Base-by-base conservation (phyloP, 2,888 invertebrate species). In the Sycophila texana region DNA sequence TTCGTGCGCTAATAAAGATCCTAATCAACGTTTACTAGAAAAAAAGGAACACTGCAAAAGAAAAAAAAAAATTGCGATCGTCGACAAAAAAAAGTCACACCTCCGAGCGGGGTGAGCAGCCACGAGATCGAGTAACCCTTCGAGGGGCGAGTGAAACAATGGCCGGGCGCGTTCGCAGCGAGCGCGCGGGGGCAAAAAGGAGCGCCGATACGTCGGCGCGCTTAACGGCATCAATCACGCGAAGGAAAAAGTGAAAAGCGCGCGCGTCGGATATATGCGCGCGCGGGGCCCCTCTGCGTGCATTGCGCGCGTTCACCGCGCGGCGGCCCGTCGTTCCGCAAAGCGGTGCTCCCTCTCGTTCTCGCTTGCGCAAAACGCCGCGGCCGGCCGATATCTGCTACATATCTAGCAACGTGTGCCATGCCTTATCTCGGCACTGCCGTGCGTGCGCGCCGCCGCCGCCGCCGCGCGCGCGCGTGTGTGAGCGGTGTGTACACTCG, bases 391-490 rank as follows among this genome's bases (percentile, higher is more conserved):
- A 86, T 89, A 89, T 89, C 88, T 86, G 88, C 83, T 87, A 88
- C 87, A 88, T 88, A 89, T 89, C 89, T 89, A 87, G 87, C 85
- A 89, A 89, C 88, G 89, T 88, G 88, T 88, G 88, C 87, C 87
- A 87, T 86, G 87, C 85, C 88, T 89, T 89, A 89, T 89, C 89
- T 89, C 82, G 80, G 30, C 79, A 73, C 80, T 70, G 80, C 72
- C 67, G 71, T 39, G 30, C 26, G 74, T 65, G 53, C 61, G 55
- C 51, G 22, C 60, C 20, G 20, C n/a, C 39, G 58, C 55, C 20
- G 47, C 20, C 18, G 39, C 7, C 49, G 12, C 58, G 22, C 26
- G 14, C 22, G 60, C 30, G 26, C 10, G 58, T 16, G 61, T 22
- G 16, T 53, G 49, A 57, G 68, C 20, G 65, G 57, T 55, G 49